Base-by-base conservation (phyloP, 2,113 vertebrate genomes). In the Maccullochella peelii region DNA sequence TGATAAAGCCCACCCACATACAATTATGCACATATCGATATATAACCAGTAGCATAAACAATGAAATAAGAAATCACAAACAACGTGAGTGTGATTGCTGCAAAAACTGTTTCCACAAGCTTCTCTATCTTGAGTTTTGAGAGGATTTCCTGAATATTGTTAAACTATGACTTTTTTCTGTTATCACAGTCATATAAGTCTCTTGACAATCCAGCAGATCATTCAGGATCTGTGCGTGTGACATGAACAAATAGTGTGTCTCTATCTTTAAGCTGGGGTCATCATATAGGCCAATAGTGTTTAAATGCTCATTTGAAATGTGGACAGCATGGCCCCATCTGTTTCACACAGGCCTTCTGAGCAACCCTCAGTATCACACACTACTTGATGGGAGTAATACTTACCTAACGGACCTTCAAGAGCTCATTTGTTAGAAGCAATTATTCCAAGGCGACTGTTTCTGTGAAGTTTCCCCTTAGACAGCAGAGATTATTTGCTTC, bases 371-470 rank as follows among this genome's bases (percentile, higher is more conserved):
- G 85, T 91, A 90, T 89, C 84, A 63, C 91, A 71, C 50, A 42
- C 57, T 50, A 44, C 74, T 84, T 72, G 59, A 79, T 72, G 65
- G 59, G 74, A 70, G 62, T 83, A 89, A 87, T 80, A 81, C 84
- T 87, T 86, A 66, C 61, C 82, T 92, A 92, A 94, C 94, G 91
- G 88, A 92, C 88, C 92, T 91, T 91, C 84, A 93, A 91, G 82
- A 93, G 89, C 85, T 90, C 82, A 93, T 93, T 94, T 94, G 90
- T 94, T 93, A 93, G 90, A 90, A 80, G 90, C 90, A 93, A 91
- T 94, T 94, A 93, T 90, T 93, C 84, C 69, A 82, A 86, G 71
- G 82, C 71, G 42, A 82, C 85, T 81, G 75, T 82, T 84, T 88
- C 83, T 85, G 70, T 82, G 61, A 73, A 89, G 83, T 91, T 88